Conservation (phyloP, 2,797 vertebrate genomes). For the Todus mexicanus region DNA sequence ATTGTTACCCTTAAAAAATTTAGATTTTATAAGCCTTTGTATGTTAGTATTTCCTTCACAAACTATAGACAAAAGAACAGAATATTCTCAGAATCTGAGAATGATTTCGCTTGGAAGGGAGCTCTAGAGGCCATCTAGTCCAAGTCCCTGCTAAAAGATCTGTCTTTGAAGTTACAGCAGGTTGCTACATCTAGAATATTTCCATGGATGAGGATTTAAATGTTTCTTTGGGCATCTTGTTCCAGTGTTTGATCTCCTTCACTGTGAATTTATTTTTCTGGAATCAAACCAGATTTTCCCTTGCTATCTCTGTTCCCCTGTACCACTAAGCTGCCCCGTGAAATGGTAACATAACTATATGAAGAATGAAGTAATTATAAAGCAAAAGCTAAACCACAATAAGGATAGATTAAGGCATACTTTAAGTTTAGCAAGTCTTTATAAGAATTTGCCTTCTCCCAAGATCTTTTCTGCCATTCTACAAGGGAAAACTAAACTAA, state of each 20-base stretch:
- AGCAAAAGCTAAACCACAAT: neutral
- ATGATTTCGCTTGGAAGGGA: neutral
- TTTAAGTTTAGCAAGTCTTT: neutral
- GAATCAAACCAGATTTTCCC: neutral
- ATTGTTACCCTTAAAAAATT: neutral
- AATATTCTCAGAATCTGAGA: slow-evolving; percentile 31
- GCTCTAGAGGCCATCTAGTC: neutral
- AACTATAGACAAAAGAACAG: neutral
- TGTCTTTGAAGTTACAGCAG: neutral
- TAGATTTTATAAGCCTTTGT: neutral
- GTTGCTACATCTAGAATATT: slow-evolving; percentile 19
- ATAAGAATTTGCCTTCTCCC: neutral
- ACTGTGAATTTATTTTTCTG: neutral
- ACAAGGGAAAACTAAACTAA: neutral
- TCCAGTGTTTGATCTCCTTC: neutral
- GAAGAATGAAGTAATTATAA: neutral
- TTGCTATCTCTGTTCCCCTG: neutral
- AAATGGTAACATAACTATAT: neutral
- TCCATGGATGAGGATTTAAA: slow-evolving; percentile 5
- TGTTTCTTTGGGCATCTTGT: slow-evolving; percentile 14
- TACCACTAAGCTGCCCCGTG: neutral
- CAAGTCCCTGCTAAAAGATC: neutral
- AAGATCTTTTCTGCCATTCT: neutral
- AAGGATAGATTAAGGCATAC: neutral
- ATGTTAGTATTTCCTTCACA: neutral